Base-by-base conservation (phyloP, 2,797 vertebrate genomes). In the Gallinago nigripennis region DNA sequence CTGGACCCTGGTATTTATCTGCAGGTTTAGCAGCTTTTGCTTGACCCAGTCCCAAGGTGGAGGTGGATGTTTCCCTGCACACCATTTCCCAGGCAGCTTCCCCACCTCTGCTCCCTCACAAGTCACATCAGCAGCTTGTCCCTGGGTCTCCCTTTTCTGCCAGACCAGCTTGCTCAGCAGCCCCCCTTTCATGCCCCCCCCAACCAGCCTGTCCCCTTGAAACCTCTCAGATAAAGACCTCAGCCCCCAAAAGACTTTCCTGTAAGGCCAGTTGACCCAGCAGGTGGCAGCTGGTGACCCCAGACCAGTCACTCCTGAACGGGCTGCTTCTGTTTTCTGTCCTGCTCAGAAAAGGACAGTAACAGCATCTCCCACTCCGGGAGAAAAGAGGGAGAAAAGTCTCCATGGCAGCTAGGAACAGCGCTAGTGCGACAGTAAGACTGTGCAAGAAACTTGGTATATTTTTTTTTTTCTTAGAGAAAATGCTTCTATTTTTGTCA, bases 401-500 rank as follows among this genome's bases (percentile, higher is more conserved):
- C 96, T 94, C 95, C 82, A 90, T 93, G 82, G 84, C 82, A 95
- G 95, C 94, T 90, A 63, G 51, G 53, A 90, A 45, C 56, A 87
- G 80, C 24, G 10, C 76, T 70, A 81, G 33, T 72, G 61, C 2
- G 19, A 68, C 85, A 78, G 82, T 41, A 80, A 82, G 41, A 56
- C 37, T 91, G 35, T 89, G 72, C 69, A 90, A 95, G 77, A 90
- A 92, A 91, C 80, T 86, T 85, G 56, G 23, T 61, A 16, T n/a
- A n/a, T n/a, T 10, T 41, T 81, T 46, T 46, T 61, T 94, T 58
- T 14, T 54, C 83, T 71, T 58, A 81, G 85, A 88, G 86, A 94
- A 95, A 96, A 94, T 16, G 77, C 85, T 95, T 88, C 96, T 97
- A 91, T 96, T 96, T 96, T 94, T 94, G 90, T 95, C 88, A 90